Evolutionary conservation across 1,140 invertebrate species (phyloP), one percentile per base, ranked within the genome.

Genomic region (Aphelenchoides fujianensis): DNA sequence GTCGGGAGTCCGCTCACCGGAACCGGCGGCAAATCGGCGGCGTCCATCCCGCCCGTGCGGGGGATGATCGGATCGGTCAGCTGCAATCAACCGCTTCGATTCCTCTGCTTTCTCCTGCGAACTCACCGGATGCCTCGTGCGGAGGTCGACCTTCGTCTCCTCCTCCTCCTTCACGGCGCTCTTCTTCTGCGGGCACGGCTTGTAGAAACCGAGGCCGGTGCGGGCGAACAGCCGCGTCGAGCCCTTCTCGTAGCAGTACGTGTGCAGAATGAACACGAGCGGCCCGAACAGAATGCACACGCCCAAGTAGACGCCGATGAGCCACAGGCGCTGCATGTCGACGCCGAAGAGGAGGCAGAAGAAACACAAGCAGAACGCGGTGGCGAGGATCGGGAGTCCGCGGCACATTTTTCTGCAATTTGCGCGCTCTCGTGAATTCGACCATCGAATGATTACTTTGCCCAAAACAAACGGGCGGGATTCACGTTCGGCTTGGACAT

Each of bases 301-400:
- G 3, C 71, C 73, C 32, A 54, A 19, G 27, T 73, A 73, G 19
- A 68, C n/a, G 16, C 71, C 59, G 48, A 32, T 75, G 28, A 73
- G 23, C 71, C 71, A 73, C 12, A 76, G 48, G 16, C 41, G 27
- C 54, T 73, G 71, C 73, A 73, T 75, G 37, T 73, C 71, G 19
- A 73, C 54, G 16, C 72, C 71, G 54, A 73, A 73, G 1, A 73
- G 34, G 12, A 66, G 32, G 16, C 16, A 66, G 52, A 73, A 73
- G 55, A 34, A 73, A 41, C 61, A 76, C 59, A 76, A 2, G 19
- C 62, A 70, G 57, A 73, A 73, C 74, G 53, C 74, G 16, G 74
- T 27, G 3, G 70, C 9, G 72, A 73, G 55, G 7, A 72, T 74
- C 7, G 70, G 70, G 28, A 72, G 5, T 12, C 34, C 70, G 31